Percentiles rank a stretch among this genome's conserved stretches.
phyloP scores from a whole-genome alignment of 2,113 vertebrate species.

The Nibea coibor region DNA sequence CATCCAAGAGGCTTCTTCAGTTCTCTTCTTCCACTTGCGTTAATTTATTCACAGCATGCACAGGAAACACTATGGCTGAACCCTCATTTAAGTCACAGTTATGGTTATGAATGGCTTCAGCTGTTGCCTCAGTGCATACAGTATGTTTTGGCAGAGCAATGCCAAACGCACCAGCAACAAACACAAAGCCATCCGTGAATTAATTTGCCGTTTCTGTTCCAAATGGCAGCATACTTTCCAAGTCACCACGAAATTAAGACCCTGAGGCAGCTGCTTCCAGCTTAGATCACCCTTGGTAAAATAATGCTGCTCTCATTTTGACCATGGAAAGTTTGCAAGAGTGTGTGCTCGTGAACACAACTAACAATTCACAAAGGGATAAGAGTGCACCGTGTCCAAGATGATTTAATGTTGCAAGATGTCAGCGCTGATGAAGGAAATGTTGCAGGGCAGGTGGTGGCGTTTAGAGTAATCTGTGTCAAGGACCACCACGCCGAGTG shows the following conservation, averaged over 20 bases:
- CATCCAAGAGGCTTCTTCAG: too few relatives aligned
- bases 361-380: not conserved
- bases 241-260: constrained; percentile 20
- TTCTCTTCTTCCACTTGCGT: not conserved
- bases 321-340: not conserved
- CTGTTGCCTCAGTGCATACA: constrained; percentile 20
- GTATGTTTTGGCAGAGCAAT: not conserved
- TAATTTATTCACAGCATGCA: not conserved
- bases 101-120: constrained; percentile 17
- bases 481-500: constrained; percentile 13
- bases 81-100: constrained; percentile 21
- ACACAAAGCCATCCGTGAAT: constrained; percentile 10
- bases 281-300: not conserved
- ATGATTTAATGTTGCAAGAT: not conserved
- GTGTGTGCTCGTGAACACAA: not conserved
- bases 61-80: not conserved
- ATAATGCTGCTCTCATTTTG: constrained; percentile 17
- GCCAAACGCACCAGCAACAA: not conserved
- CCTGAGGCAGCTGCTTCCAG: constrained; percentile 26
- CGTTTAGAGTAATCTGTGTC: constrained; percentile 35
- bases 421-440: constrained; percentile 22
- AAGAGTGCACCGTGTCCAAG: not conserved
- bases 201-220: constrained; percentile 10
- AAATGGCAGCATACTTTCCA: constrained; percentile 44
- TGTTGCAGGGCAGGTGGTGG: constrained; percentile 19